Conservation (phyloP, 2,888 invertebrate genomes). For the Pomacea canaliculata region DNA sequence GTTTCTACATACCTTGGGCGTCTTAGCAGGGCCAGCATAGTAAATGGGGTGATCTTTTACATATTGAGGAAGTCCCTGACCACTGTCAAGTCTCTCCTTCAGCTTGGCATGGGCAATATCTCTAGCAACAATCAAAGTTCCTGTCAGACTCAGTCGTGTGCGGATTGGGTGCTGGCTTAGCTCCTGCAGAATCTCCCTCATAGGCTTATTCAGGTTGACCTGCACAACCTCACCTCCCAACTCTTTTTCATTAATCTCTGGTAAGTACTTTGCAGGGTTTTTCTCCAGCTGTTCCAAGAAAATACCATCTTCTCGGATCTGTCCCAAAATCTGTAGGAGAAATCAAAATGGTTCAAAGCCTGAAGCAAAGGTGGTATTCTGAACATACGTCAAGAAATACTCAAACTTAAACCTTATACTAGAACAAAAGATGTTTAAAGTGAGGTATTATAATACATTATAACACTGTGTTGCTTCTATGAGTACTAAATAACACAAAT, state of each 20-base stretch:
- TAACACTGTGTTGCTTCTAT: too few species aligned
- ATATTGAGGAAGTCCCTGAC: slow-evolving; percentile 68
- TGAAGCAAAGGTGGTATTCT: background rate
- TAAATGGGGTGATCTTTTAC: slow-evolving; percentile 69
- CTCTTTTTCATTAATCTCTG: slow-evolving; percentile 62
- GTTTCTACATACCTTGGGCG: slow-evolving; percentile 58
- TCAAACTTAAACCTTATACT: too few species aligned
- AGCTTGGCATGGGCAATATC: slow-evolving; percentile 70
- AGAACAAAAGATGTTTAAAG: too few species aligned
- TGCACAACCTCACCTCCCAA: slow-evolving; percentile 65
- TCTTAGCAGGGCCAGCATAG: slow-evolving; percentile 70
- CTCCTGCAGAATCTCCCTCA: slow-evolving; percentile 53
- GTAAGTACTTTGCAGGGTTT: slow-evolving; percentile 67
- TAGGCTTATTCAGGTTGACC: slow-evolving; percentile 66
- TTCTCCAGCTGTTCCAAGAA: slow-evolving; percentile 69
- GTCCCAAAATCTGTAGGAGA: slow-evolving; percentile 61
- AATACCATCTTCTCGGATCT: slow-evolving; percentile 68
- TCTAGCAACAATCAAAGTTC: slow-evolving; percentile 69
- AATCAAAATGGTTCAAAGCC: background rate
- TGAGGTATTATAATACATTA: too few species aligned
- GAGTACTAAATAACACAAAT: too few species aligned
- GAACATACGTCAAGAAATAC: too few species aligned
- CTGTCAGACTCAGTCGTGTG: slow-evolving; percentile 65
- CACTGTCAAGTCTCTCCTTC: slow-evolving; percentile 65
- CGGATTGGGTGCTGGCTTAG: slow-evolving; percentile 63